phyloP scores from a whole-genome alignment of 2,113 vertebrate species.

The Paramisgurnus dabryanus region DNA sequence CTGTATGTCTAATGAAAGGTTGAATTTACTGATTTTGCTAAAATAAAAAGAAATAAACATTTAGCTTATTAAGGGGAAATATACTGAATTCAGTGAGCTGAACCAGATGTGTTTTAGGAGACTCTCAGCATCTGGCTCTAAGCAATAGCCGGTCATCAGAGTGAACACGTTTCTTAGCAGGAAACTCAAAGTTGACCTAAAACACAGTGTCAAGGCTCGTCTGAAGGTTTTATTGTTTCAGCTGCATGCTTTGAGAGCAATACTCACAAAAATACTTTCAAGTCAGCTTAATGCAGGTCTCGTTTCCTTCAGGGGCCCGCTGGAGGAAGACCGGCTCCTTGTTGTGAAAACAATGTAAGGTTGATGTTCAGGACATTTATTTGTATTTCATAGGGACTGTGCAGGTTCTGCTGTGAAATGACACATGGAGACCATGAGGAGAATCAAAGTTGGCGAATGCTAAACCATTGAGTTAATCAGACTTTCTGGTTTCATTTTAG shows the following conservation, averaged over 20 bases:
- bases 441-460: neutral
- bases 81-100: constrained; percentile 31
- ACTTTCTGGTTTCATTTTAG: constrained; percentile 27
- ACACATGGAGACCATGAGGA: neutral
- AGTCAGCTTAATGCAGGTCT: constrained; percentile 52
- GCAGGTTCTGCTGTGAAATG: constrained; percentile 9
- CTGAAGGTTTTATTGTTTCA: constrained; percentile 71
- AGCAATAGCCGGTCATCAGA: constrained; percentile 17
- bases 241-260: constrained; percentile 61
- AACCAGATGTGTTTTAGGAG: constrained; percentile 47
- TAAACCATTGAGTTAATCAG: neutral
- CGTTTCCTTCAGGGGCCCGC: constrained; percentile 50
- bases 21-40: no score
- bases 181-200: constrained; percentile 68
- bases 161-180: constrained; percentile 60
- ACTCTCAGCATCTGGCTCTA: constrained; percentile 57
- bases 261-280: constrained; percentile 62
- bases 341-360: constrained; percentile 34
- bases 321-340: constrained; percentile 47
- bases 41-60: constrained; percentile 2
- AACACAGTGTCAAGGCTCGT: constrained; percentile 64
- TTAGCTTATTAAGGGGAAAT: constrained; percentile 42
- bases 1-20: no score
- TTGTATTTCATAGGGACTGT: constrained; percentile 29
- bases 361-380: constrained; percentile 30